phyloP scores from a whole-genome alignment of 1,140 invertebrate genomes.

The Neodiprion lecontei region DNA sequence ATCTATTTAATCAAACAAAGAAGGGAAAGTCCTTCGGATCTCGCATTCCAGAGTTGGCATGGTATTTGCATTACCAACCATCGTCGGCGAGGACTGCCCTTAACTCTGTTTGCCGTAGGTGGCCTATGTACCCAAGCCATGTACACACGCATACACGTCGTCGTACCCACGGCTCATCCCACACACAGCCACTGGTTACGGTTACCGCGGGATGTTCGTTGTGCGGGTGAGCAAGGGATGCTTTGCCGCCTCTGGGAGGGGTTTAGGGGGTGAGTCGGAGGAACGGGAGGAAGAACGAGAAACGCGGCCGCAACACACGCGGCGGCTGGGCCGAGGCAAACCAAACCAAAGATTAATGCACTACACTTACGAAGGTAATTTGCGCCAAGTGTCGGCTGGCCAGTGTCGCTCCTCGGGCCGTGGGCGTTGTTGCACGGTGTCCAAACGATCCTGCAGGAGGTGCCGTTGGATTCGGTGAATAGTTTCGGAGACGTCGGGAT shows the following conservation, averaged over 20 bases:
- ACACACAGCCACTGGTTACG: neutral
- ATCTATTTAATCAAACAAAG: conserved; percentile 52
- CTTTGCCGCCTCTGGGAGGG: neutral
- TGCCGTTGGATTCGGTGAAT: too few species aligned
- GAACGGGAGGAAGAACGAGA: conserved; percentile 43
- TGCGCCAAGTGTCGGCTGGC: conserved; percentile 54
- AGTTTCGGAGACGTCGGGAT: too few species aligned
- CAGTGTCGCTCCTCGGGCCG: neutral
- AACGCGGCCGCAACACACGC: conserved; percentile 51
- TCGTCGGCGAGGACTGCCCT: conserved; percentile 3
- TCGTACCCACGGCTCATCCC: neutral
- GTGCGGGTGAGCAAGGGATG: neutral
- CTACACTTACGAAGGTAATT: conserved; percentile 61
- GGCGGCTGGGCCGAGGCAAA: conserved; percentile 42
- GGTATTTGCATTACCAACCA: conserved; percentile 47
- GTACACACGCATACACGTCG: too few species aligned
- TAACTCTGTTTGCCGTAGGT: neutral
- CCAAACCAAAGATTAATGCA: conserved; percentile 64
- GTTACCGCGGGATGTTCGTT: neutral
- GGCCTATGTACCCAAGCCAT: too few species aligned
- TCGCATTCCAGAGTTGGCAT: conserved; percentile 40
- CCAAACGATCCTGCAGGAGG: too few species aligned
- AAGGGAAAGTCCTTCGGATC: conserved; percentile 32
- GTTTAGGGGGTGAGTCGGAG: conserved; percentile 35
- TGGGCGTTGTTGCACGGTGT: too few species aligned